A percentile compares a stretch with the other conserved stretches of the same genome.
These are phyloP conservation scores for Lasioglossum pauxillum DNA, from an alignment of 2,888 invertebrate species.

Conservation along the genomic window DNA sequence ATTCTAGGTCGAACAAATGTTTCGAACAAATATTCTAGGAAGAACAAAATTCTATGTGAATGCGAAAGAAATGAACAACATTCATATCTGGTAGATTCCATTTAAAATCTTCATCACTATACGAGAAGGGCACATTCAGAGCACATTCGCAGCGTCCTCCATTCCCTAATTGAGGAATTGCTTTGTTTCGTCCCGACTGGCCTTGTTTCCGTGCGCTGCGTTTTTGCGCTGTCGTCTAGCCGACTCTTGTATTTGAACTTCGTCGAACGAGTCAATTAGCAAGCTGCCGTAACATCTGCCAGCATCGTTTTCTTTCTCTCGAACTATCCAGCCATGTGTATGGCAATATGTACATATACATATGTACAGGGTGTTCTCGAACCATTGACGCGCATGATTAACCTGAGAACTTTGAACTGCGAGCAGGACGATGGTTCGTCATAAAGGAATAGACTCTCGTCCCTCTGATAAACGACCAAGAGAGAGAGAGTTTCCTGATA, in stretches of 20 bases:
- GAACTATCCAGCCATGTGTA: constrained; percentile 11
- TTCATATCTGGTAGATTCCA: no score
- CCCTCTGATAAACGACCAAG: not conserved
- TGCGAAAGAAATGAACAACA: no score
- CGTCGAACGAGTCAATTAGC: constrained; percentile 62
- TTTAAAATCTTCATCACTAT: not conserved
- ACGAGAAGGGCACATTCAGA: not conserved
- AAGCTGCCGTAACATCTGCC: constrained; percentile 66
- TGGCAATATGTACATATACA: not conserved
- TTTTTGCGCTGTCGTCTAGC: constrained; percentile 20
- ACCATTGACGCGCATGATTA: not conserved
- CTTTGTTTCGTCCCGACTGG: constrained; percentile 9
- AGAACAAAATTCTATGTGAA: no score
- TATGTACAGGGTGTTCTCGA: not conserved
- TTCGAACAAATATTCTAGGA: no score
- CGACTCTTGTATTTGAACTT: constrained; percentile 48
- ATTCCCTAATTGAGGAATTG: not conserved
- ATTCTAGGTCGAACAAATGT: no score
- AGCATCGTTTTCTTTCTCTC: constrained; percentile 40
- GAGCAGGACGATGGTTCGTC: not conserved
- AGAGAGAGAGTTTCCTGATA: not conserved
- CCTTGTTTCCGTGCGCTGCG: constrained; percentile 25
- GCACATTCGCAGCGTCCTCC: not conserved
- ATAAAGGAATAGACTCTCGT: not conserved
- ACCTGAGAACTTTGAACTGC: not conserved